A percentile compares a stretch with the other conserved stretches of the same genome.
These are phyloP conservation scores for Cryptoprocta ferox DNA, from an alignment of 2,797 vertebrate species.

Conservation along the genomic window DNA sequence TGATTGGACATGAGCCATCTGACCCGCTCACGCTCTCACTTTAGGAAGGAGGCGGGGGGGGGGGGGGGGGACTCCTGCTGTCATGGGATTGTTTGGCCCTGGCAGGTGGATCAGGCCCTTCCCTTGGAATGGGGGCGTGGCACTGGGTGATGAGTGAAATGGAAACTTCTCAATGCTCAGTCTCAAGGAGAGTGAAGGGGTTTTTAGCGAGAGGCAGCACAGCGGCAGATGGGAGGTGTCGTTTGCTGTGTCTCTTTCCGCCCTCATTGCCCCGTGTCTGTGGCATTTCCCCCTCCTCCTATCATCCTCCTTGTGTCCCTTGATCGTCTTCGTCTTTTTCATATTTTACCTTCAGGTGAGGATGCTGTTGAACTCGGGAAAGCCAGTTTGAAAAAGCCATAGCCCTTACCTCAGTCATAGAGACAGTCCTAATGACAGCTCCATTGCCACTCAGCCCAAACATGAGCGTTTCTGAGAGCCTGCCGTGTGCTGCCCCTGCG, in stretches of 20 bases:
- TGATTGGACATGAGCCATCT: slow-evolving; percentile 69
- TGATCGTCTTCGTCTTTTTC: neutral
- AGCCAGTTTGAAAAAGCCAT: neutral
- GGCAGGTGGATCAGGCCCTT: slow-evolving; percentile 66
- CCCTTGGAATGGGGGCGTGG: slow-evolving; percentile 30
- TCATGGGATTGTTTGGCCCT: slow-evolving; percentile 72
- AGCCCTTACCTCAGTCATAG: no score
- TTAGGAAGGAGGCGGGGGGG: slow-evolving; percentile 51
- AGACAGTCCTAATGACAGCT: neutral
- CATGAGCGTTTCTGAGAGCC: neutral
- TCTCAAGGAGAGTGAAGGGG: neutral
- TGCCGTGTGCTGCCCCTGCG: accelerated
- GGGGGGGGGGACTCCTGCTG: slow-evolving; percentile 67
- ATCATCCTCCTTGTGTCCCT: neutral
- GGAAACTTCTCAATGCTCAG: slow-evolving; percentile 68
- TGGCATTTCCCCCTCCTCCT: neutral
- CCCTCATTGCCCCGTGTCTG: neutral
- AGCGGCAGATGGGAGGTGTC: neutral
- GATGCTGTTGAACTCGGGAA: neutral
- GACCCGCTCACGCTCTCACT: slow-evolving; percentile 66
- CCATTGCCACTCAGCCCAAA: neutral
- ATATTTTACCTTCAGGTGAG: neutral
- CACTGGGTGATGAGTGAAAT: slow-evolving; percentile 68
- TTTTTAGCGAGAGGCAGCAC: neutral
- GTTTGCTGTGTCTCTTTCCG: neutral